A percentile compares a stretch with the other conserved stretches of the same genome.
These are phyloP conservation scores for Pristionchus exspectatus DNA, from an alignment of 2,888 invertebrate genomes.

Conservation along the genomic window DNA sequence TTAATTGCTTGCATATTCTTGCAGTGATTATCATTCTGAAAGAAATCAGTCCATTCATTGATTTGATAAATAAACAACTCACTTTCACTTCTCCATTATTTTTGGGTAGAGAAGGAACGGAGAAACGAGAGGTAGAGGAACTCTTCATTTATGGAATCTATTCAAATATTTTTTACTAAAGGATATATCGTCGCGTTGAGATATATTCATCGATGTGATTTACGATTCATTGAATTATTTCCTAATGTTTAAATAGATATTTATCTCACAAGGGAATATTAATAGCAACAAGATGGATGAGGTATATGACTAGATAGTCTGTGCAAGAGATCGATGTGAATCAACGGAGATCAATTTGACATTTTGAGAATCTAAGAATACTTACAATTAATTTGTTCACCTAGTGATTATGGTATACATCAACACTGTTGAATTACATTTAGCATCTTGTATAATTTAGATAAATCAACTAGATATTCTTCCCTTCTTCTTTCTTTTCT, in stretches of 20 bases:
- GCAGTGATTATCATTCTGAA: neutral
- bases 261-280: neutral
- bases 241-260: neutral
- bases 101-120: neutral
- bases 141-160: neutral
- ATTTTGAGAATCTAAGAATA: constrained; percentile 17
- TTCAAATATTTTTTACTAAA: neutral
- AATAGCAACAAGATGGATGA: neutral
- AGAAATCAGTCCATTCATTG: neutral
- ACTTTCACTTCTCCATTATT: neutral
- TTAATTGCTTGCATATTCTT: neutral
- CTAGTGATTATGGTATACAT: constrained; percentile 35
- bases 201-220: neutral
- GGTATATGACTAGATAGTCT: constrained; percentile 28
- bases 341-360: constrained; percentile 30
- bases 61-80: neutral
- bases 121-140: neutral
- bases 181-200: neutral
- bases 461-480: neutral
- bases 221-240: too few relatives aligned
- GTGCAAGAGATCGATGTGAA: constrained; percentile 25
- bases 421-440: constrained; percentile 35
- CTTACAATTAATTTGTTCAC: neutral
- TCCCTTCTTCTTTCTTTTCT: constrained; percentile 25
- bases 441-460: neutral